A percentile compares a stretch with the other conserved stretches of the same genome.
phyloP scores from a whole-genome alignment of 1,140 invertebrate species.

The Samia ricini region DNA sequence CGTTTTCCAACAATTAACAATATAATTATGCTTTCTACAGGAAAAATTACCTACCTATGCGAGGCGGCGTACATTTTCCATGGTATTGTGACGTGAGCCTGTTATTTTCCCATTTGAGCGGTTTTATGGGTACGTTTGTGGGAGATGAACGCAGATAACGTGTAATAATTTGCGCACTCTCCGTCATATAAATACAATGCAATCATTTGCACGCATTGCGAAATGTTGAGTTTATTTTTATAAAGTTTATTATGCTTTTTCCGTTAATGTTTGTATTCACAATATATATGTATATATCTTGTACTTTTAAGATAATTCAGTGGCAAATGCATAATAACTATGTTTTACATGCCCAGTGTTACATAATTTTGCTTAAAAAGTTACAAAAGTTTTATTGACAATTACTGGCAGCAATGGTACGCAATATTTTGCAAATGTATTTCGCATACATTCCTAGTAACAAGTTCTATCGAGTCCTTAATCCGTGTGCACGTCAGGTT shows the following conservation, averaged over 20 bases:
- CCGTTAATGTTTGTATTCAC: background rate
- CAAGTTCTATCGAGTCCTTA: no score
- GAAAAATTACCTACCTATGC: constrained; percentile 57
- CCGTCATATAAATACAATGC: constrained; percentile 60
- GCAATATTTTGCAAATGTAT: no score
- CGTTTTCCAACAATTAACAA: constrained; percentile 41
- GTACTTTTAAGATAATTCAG: no score
- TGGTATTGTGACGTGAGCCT: constrained; percentile 65
- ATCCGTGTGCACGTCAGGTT: no score
- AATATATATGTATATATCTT: no score
- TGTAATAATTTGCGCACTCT: constrained; percentile 41
- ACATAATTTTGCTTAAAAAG: no score
- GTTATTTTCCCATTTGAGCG: constrained; percentile 73
- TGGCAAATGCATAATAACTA: no score
- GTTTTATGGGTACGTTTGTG: constrained; percentile 60
- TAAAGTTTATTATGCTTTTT: background rate
- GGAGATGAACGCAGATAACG: constrained; percentile 60
- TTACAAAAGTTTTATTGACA: no score
- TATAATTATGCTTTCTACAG: constrained; percentile 57
- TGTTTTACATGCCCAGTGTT: no score
- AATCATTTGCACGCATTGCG: constrained; percentile 69
- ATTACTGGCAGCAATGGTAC: no score
- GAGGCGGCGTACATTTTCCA: constrained; percentile 56
- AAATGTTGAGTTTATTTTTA: constrained; percentile 12
- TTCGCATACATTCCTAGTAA: no score